Evolutionary conservation across 2,888 invertebrate species (phyloP).

Genomic region (Nomada lathburiana): DNA sequence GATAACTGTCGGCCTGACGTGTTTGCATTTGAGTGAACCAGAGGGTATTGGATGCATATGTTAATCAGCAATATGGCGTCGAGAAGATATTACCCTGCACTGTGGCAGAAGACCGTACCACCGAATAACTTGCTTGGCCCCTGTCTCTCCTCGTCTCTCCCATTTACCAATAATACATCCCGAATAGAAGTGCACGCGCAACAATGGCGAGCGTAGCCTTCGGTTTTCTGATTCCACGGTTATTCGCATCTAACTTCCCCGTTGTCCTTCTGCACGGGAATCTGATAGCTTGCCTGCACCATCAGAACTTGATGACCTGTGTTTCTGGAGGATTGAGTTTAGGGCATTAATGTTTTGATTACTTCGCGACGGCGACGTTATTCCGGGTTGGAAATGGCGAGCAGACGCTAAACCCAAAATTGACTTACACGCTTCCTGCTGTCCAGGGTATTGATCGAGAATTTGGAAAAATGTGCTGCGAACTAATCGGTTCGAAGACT

Average conservation of each 20-base stretch:
- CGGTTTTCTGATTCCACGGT: slow-evolving; percentile 68
- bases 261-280: slow-evolving; percentile 26
- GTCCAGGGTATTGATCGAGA: background rate
- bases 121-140: slow-evolving; percentile 1
- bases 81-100: slow-evolving; percentile 77
- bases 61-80: slow-evolving; percentile 82
- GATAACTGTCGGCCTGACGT: slow-evolving; percentile 79
- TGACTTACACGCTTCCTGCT: background rate
- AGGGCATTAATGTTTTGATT: slow-evolving; percentile 40
- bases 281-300: slow-evolving; percentile 38
- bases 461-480: background rate
- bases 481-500: no score
- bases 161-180: background rate
- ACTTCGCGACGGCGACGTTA: slow-evolving; percentile 9
- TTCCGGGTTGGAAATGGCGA: background rate
- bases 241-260: slow-evolving; percentile 24
- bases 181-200: background rate
- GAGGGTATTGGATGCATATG: slow-evolving; percentile 81
- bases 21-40: slow-evolving; percentile 79
- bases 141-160: background rate
- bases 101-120: slow-evolving; percentile 64
- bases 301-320: slow-evolving; percentile 42
- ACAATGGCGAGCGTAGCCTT: slow-evolving; percentile 63
- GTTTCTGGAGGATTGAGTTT: slow-evolving; percentile 23
- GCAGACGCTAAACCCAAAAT: background rate